Evolutionary conservation across 2,797 vertebrate species (phyloP), one percentile per base, ranked within the genome.

Genomic region (Martes flavigula): DNA sequence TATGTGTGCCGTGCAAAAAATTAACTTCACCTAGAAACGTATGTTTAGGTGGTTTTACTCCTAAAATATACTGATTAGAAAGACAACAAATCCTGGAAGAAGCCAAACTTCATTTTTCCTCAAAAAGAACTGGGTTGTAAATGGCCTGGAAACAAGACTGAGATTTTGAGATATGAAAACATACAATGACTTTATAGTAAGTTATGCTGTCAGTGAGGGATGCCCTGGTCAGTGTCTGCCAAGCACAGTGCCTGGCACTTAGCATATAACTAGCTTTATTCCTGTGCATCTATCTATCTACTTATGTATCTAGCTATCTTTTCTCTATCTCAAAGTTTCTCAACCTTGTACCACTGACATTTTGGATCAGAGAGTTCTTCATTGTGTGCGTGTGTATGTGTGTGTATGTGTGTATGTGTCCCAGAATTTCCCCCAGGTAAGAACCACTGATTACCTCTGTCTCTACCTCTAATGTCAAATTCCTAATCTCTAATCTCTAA

Each of bases 1-100:
- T 85, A 97, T 68, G 70, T 95, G 91, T 81, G 91, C 88, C 87
- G 35, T 94, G 90, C 94, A 97, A 86, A 97, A 97, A 97, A 97
- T 97, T 91, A 98, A 91, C 94, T 97, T 97, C n/a, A 93, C 87
- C 54, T 96, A 95, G 68, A 94, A 96, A 92, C 84, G 75, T 30
- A 84, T 94, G 70, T 93, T 95, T 97, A 87, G 75, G 96, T 97
- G 84, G 48, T 89, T 92, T 96, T 95, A 88, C 48, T 97, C 90
- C 85, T 73, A 46, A 91, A 93, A 93, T 84, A 75, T 81, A 68
- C 87, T 87, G 38, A 56, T 70, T 94, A 91, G 51, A 94, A 98
- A 91, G 51, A 40, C 73, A 96, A 21, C 90, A 96, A 94, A 90
- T 93, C 66, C 91, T 96, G 32, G 35, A 87, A 92, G 43, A 94